Base-by-base conservation (phyloP, 2,113 vertebrate genomes). In the Carassius auratus region DNA sequence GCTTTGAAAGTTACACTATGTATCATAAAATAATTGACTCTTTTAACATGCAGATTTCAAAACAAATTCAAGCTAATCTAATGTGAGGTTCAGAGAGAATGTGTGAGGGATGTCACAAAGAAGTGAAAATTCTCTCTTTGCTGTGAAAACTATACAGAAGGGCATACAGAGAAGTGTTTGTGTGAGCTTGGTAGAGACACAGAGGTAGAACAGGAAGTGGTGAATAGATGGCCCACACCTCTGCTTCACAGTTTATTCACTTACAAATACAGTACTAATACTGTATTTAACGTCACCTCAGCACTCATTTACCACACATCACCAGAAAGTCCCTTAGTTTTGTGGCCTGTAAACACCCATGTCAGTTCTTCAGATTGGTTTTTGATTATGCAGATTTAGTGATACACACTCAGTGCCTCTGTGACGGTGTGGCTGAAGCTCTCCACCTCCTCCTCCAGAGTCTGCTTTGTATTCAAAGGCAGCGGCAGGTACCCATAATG, bases 401-500 rank as follows among this genome's bases (percentile, higher is more conserved):
- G 33, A 77, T 69, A 95, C 96, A 96, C 90, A 97, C 96, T 95
- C 94, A 98, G 95, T 0, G 96, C 95, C 85, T 98, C 96, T 0
- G 95, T 96, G 15, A 96, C 91, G 0, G 95, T 93, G 17, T 97
- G 96, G 85, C 93, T 90, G 84, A 97, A 95, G 90, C 92, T 96
- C 89, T 97, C 96, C 0, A 93, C 80, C 17, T 97, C 96, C 17
- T 97, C 96, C 79, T 96, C 92, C 88, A 96, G 91, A 0, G 90
- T 95, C 88, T 96, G 96, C 19, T 96, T 93, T 0, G 92, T 88
- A 88, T 95, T 93, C 84, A 97, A 91, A 8, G 97, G 96, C 88
- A 96, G 93, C 62, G 96, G 95, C 69, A 97, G 93, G 91, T 95
- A 96, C 10, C 96, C 96, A 1, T 97, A 96, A 89, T 95, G 96